Base-by-base conservation (phyloP, 2,113 vertebrate genomes). In the Eupsittula cactorum region DNA sequence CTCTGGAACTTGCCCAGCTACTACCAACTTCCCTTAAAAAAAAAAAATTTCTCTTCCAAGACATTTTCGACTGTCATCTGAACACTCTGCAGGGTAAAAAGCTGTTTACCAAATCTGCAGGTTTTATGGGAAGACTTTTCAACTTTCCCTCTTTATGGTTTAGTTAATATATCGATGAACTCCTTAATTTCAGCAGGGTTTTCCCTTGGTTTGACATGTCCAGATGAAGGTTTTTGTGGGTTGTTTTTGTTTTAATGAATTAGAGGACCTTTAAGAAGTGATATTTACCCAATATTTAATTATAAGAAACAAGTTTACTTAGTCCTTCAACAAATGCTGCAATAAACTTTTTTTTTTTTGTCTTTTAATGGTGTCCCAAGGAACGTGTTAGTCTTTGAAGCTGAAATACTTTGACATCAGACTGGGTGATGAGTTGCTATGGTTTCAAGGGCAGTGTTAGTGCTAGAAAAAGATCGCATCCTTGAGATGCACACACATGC, bases 381-480 rank as follows among this genome's bases (percentile, higher is more conserved):
- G 92, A 95, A 55, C 75, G 44, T 88, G 68, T 95, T 92, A 97
- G 93, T 95, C 94, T 97, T 97, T 98, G 97, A 98, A 95, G 96
- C 95, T 98, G 96, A 98, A 97, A 81, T 94, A 93, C 96, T 98
- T 97, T 97, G 97, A 98, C 98, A 97, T 97, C 93, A 41, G 91
- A 69, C 77, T 96, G 94, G 95, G 73, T 97, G 96, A 95, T 86
- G 92, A 97, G 96, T 97, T 96, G 70, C 95, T 97, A 95, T 97
- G 97, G 97, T 97, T 98, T 96, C 95, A 97, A 82, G 96, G 98
- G 96, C 95, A 83, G 67, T 86, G 91, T 76, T 81, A 88, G 82
- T 57, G 60, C 93, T 86, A 16, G 93, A 42, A 71, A 52, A 88
- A 78, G 64, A n/a, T 47, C 12, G 7, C 73, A 44, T 83, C 92